A percentile compares a stretch with the other conserved stretches of the same genome.
Evolutionary conservation across 2,797 vertebrate species (phyloP).

Genomic region (Karalla daura): DNA sequence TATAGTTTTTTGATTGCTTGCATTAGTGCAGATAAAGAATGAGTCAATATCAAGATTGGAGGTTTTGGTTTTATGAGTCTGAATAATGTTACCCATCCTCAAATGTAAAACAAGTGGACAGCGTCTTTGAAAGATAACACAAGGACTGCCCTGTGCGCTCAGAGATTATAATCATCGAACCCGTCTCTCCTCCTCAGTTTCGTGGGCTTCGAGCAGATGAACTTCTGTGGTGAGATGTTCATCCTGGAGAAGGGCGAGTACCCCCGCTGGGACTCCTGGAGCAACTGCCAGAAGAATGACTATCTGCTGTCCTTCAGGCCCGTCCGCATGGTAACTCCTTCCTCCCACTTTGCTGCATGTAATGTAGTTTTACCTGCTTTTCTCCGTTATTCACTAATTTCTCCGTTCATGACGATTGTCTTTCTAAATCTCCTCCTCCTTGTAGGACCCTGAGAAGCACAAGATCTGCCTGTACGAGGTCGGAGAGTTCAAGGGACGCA

Average conservation of each 20-base stretch:
- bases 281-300: slow-evolving; percentile 87
- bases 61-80: background rate
- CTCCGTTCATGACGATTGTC: background rate
- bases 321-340: slow-evolving; percentile 81
- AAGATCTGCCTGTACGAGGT: slow-evolving; percentile 85
- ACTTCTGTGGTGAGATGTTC: slow-evolving; percentile 88
- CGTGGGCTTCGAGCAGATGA: slow-evolving; percentile 86
- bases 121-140: background rate
- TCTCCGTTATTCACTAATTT: background rate
- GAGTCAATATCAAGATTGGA: too few relatives aligned
- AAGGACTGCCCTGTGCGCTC: background rate
- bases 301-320: slow-evolving; percentile 87
- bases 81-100: background rate
- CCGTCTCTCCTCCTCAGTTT: slow-evolving; percentile 70
- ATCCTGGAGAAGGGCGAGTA: slow-evolving; percentile 89
- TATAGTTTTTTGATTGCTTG: too few relatives aligned
- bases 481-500: slow-evolving; percentile 85
- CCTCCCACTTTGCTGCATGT: background rate
- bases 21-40: too few relatives aligned
- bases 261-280: slow-evolving; percentile 89
- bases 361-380: too few relatives aligned
- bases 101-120: background rate
- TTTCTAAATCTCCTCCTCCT: background rate
- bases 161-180: too few relatives aligned
- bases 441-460: slow-evolving; percentile 82